Base-by-base conservation (phyloP, 2,797 vertebrate genomes). In the Clarias platycephalus region DNA sequence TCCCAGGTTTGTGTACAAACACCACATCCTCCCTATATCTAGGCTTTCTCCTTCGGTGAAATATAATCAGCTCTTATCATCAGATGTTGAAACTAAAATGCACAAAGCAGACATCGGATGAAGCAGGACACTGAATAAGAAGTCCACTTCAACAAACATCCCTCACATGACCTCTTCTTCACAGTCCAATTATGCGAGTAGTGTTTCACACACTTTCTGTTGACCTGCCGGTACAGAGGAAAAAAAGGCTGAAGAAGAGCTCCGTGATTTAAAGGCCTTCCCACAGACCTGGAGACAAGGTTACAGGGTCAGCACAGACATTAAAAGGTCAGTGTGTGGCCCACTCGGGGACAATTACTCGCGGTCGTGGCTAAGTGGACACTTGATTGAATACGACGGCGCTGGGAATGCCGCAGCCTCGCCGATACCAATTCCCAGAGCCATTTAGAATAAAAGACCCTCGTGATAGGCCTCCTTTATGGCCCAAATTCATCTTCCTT, bases 401-500 rank as follows among this genome's bases (percentile, higher is more conserved):
- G 96, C 97, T 96, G 97, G 97, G 94, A 94, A 88, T 84, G 87
- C 96, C 96, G 97, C 97, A 96, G 97, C 97, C 95, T 95, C 95
- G 96, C 95, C 95, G 97, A 98, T 99, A 98, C 98, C 97, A 98
- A 98, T 99, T 96, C 97, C 97, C 94, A 95, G 94, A 96, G 97
- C 96, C 96, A 98, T 98, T 98, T 98, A 97, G 97, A 97, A 99
- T 99, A 98, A 99, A 98, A 99, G 98, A 96, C 97, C 95, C 96
- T 96, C 95, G 97, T 97, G 96, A 97, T 98, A 95, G 78, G 62
- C 95, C 94, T 96, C 96, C 96, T 97, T 99, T 98, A 99, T 98
- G 97, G 97, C 95, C 95, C 96, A 96, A 98, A 99, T 97, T 97
- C 98, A 99, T 98, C 97, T 96, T 98, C 97, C 96, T 96, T 96